A percentile compares a stretch with the other conserved stretches of the same genome.
Conservation (phyloP, 2,888 invertebrate species). For the Exephanes ischioxanthus region DNA sequence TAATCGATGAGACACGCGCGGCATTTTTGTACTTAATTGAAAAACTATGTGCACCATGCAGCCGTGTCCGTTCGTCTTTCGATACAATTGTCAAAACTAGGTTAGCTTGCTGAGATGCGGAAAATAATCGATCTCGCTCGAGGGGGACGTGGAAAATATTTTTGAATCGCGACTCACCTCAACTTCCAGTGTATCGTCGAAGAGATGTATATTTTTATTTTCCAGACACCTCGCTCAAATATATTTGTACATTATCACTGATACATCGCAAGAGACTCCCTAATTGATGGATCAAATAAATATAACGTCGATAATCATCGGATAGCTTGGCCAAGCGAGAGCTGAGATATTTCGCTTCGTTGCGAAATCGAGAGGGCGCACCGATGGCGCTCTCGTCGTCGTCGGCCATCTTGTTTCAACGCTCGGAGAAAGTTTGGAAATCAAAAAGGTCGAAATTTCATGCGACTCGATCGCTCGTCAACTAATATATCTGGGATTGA, state of each 20-base stretch:
- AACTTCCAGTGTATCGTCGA: constrained; percentile 36
- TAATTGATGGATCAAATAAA: constrained; percentile 51
- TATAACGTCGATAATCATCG: constrained; percentile 53
- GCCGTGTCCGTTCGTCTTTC: constrained; percentile 20
- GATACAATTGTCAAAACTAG: constrained; percentile 61
- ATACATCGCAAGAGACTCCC: constrained; percentile 38
- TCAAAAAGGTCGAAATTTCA: too few relatives aligned
- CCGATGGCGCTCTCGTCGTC: too few relatives aligned
- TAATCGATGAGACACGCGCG: too few relatives aligned
- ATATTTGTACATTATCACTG: constrained; percentile 63
- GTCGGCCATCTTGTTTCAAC: too few relatives aligned
- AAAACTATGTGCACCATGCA: constrained; percentile 45
- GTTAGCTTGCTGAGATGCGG: constrained; percentile 46
- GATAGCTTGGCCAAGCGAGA: constrained; percentile 41
- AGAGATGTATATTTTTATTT: background rate
- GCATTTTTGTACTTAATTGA: too few relatives aligned
- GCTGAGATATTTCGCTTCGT: constrained; percentile 40
- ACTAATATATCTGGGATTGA: too few relatives aligned
- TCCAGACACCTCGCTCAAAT: constrained; percentile 23
- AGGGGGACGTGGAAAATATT: background rate
- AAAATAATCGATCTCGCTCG: background rate
- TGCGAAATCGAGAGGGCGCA: constrained; percentile 58
- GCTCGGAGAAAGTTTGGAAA: too few relatives aligned
- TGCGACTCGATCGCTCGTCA: too few relatives aligned
- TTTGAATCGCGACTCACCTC: constrained; percentile 52